Conservation (phyloP, 2,113 vertebrate species). For the Okapia johnstoni region DNA sequence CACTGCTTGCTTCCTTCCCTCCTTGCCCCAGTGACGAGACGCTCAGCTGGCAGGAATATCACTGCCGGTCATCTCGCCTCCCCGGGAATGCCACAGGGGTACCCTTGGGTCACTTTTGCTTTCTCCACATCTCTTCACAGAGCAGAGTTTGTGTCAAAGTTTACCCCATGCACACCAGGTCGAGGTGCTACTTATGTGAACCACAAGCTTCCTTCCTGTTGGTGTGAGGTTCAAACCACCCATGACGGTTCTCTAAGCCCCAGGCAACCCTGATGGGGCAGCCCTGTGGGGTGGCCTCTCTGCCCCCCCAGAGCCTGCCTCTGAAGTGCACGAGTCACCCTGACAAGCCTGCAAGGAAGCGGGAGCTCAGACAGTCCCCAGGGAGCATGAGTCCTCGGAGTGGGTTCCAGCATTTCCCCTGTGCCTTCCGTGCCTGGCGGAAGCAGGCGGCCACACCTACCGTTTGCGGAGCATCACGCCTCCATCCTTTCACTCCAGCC, state of each 20-base stretch:
- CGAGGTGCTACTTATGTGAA: neutral
- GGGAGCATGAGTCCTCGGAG: neutral
- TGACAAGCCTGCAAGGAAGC: neutral
- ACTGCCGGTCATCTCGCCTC: neutral
- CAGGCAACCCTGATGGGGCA: neutral
- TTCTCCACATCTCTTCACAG: neutral
- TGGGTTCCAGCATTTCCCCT: neutral
- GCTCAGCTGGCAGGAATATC: neutral
- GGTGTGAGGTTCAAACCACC: neutral
- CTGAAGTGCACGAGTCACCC: too few relatives aligned
- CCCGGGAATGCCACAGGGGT: rapidly evolving
- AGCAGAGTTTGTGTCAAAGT: neutral
- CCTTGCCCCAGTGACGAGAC: neutral
- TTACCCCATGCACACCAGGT: neutral
- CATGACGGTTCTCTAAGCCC: neutral
- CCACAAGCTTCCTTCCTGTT: too few relatives aligned
- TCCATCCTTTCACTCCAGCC: too few relatives aligned
- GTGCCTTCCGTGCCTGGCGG: neutral
- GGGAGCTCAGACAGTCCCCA: neutral
- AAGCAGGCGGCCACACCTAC: too few relatives aligned
- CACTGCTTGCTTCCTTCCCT: neutral
- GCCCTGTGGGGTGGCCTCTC: rapidly evolving
- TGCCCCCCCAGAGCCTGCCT: neutral
- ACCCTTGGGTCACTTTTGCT: neutral
- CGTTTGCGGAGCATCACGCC: neutral